These are phyloP conservation scores for Whitmania pigra DNA, from an alignment of 1,140 invertebrate species.

Conservation along the genomic window DNA sequence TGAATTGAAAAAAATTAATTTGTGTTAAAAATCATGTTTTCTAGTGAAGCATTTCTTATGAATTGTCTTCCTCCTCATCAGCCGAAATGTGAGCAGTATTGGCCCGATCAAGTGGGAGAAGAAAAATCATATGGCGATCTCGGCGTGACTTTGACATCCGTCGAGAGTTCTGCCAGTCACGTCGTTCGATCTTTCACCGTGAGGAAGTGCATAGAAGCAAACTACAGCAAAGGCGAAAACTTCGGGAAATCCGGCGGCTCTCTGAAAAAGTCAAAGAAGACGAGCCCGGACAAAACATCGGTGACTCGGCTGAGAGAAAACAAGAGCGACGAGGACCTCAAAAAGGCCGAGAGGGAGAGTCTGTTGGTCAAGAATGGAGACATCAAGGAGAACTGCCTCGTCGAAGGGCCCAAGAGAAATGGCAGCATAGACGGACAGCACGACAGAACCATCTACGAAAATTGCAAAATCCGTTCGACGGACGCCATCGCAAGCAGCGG, in stretches of 20 bases:
- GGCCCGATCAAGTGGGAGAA: constrained; percentile 65
- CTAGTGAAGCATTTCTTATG: too few relatives aligned
- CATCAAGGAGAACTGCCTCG: constrained; percentile 41
- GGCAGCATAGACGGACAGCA: background rate
- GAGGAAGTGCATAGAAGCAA: background rate
- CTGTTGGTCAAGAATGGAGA: constrained; percentile 68
- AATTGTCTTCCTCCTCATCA: constrained; percentile 34
- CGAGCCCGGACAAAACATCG: background rate
- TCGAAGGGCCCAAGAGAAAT: background rate
- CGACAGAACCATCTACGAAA: constrained; percentile 3
- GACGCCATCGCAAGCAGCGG: background rate
- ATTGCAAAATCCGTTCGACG: background rate
- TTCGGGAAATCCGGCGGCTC: background rate
- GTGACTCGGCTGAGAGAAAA: background rate
- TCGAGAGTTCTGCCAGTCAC: constrained; percentile 76
- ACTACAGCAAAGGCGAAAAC: background rate
- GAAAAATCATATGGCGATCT: constrained; percentile 72
- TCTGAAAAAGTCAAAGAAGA: background rate
- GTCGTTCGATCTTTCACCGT: background rate
- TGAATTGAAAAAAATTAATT: too few relatives aligned
- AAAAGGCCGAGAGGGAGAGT: constrained; percentile 82
- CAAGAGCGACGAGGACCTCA: constrained; percentile 62
- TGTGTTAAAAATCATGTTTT: too few relatives aligned
- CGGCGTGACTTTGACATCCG: constrained; percentile 67
- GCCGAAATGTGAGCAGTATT: constrained; percentile 93